Evolutionary conservation across 2,888 invertebrate genomes (phyloP).

Genomic region (Steinernema hermaphroditum): DNA sequence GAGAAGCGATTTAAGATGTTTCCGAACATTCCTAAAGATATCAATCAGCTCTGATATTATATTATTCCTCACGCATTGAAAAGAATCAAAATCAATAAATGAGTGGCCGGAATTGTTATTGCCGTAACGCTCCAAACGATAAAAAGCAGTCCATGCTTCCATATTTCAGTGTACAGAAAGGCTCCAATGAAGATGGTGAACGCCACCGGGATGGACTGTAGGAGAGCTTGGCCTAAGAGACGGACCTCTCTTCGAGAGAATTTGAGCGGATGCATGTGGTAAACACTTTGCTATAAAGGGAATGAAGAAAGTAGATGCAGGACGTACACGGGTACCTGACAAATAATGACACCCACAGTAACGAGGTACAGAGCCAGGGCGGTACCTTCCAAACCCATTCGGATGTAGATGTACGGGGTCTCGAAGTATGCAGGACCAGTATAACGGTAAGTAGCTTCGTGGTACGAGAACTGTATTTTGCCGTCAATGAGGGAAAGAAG

Average conservation of each 20-base stretch:
- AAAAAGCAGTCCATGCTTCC: conserved; percentile 10
- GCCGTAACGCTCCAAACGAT: conserved; percentile 4
- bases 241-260: background rate
- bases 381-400: background rate
- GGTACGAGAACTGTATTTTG: conserved; percentile 10
- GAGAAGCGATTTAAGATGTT: background rate
- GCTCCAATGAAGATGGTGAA: conserved; percentile 14
- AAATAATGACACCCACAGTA: background rate
- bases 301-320: no score
- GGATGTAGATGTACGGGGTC: background rate
- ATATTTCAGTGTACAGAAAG: background rate
- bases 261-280: no score
- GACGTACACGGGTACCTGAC: no score
- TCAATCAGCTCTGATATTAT: background rate
- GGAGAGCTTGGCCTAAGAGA: background rate
- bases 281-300: no score
- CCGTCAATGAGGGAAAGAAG: background rate
- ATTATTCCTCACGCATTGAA: background rate
- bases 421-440: background rate
- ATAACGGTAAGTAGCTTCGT: conserved; percentile 16
- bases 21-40: background rate
- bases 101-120: conserved; percentile 2
- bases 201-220: background rate
- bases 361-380: background rate
- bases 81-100: background rate